These are phyloP conservation scores for Epizoanthus illoricatus DNA, from an alignment of 92 coral and sea anemone genomes.

Conservation along the genomic window DNA sequence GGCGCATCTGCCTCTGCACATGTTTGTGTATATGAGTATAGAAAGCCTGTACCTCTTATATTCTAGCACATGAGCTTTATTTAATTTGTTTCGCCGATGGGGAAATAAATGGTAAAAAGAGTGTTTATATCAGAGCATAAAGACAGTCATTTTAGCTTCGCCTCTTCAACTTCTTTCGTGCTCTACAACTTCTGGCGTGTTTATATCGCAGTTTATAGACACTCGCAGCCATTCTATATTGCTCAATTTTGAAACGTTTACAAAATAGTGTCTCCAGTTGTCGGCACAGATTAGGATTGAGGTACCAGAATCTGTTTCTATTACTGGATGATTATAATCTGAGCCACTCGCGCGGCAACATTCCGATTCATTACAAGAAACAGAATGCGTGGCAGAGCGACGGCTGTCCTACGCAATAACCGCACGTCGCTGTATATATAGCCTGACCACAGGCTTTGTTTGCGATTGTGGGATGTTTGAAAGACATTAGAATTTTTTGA, in stretches of 20 bases:
- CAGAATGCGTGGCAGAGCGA: slow-evolving; percentile 77
- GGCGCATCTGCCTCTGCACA: no score
- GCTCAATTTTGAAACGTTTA: no score
- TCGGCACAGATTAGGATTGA: slow-evolving; percentile 79
- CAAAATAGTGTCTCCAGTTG: slow-evolving; percentile 84
- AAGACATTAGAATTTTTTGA: no score
- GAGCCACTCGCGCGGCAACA: slow-evolving; percentile 82
- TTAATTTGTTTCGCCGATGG: no score
- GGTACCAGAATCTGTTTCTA: slow-evolving; percentile 67
- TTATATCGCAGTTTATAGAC: no score
- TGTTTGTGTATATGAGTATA: no score
- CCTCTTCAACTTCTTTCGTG: no score
- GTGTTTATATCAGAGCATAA: not conserved
- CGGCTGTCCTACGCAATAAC: slow-evolving; percentile 28
- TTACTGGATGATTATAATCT: slow-evolving; percentile 75
- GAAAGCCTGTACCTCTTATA: no score
- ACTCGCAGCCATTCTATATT: not conserved
- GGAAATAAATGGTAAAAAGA: no score
- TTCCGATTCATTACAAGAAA: slow-evolving; percentile 35
- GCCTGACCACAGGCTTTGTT: no score
- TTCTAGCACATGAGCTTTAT: no score
- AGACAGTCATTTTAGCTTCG: not conserved
- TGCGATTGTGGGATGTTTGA: not conserved
- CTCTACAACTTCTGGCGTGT: no score
- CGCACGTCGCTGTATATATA: not conserved